phyloP scores from a whole-genome alignment of 2,888 invertebrate species.

The Ormyrus rosae region DNA sequence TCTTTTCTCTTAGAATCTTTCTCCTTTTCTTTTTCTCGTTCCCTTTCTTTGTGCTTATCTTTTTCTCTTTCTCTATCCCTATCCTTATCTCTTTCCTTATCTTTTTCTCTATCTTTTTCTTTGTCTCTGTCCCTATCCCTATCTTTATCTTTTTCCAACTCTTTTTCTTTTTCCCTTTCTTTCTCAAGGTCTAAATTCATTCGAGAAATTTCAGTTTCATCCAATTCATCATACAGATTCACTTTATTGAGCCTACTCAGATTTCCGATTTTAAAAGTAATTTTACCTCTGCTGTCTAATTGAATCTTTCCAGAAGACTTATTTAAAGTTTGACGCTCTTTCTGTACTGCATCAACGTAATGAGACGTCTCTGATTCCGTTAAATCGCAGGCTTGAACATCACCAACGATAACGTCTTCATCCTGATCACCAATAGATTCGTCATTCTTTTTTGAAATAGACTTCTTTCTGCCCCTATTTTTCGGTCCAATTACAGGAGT shows the following conservation, averaged over 20 bases:
- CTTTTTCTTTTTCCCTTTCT: conserved; percentile 58
- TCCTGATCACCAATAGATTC: conserved; percentile 59
- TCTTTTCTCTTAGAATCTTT: conserved; percentile 38
- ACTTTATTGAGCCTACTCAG: conserved; percentile 69
- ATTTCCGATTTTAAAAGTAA: conserved; percentile 72
- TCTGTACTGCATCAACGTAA: conserved; percentile 71
- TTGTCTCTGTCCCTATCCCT: conserved; percentile 54
- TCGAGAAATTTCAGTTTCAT: conserved; percentile 60
- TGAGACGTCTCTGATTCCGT: conserved; percentile 70
- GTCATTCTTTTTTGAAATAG: conserved; percentile 39
- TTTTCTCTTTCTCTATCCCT: conserved; percentile 58
- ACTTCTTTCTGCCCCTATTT: conserved; percentile 33
- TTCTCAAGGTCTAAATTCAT: conserved; percentile 45
- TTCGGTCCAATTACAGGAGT: conserved; percentile 51
- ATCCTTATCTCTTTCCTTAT: conserved; percentile 56
- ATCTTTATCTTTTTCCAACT: conserved; percentile 56
- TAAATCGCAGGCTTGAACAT: conserved; percentile 69
- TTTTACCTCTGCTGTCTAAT: conserved; percentile 70
- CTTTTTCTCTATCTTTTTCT: conserved; percentile 59
- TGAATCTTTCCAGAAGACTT: conserved; percentile 70
- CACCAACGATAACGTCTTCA: conserved; percentile 69
- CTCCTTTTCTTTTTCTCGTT: conserved; percentile 52
- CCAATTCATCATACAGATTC: conserved; percentile 69
- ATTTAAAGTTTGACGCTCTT: conserved; percentile 70
- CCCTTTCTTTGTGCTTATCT: conserved; percentile 47